Evolutionary conservation across 2,888 invertebrate species (phyloP).

Genomic region (Sphaerophoria taeniata): DNA sequence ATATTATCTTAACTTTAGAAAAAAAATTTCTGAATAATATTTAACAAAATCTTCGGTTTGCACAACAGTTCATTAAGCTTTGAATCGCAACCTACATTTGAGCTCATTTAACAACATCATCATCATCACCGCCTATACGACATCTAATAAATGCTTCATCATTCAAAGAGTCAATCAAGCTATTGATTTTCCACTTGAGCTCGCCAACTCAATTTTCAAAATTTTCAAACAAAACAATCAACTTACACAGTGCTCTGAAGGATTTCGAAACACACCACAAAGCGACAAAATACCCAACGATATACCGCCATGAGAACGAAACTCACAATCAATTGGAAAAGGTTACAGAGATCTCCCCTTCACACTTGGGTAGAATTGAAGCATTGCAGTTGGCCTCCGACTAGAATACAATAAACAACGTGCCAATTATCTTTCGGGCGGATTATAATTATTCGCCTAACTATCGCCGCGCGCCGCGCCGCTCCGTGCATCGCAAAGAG

Average conservation of each 20-base stretch:
- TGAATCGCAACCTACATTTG: too few species aligned
- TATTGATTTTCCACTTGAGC: conserved; percentile 33
- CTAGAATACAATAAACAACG: conserved; percentile 18
- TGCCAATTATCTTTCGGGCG: conserved; percentile 65
- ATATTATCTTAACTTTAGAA: too few species aligned
- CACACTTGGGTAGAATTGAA: background rate
- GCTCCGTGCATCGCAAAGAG: background rate
- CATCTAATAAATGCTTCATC: conserved; percentile 63
- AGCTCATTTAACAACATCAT: conserved; percentile 29
- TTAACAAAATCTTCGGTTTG: too few species aligned
- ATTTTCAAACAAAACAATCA: conserved; percentile 10
- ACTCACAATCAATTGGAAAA: conserved; percentile 61
- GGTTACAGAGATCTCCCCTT: conserved; percentile 46
- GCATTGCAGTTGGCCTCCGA: conserved; percentile 5
- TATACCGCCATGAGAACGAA: conserved; percentile 45
- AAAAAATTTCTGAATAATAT: too few species aligned
- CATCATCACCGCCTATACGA: conserved; percentile 44
- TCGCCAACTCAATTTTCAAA: conserved; percentile 33
- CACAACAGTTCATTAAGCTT: too few species aligned
- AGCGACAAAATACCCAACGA: conserved; percentile 59
- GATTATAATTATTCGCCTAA: conserved; percentile 63
- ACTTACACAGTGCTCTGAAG: conserved; percentile 4
- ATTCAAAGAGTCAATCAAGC: conserved; percentile 48
- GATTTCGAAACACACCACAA: conserved; percentile 41
- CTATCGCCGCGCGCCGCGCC: background rate